These are phyloP conservation scores for Drosophila murphyi DNA, from an alignment of 1,140 invertebrate species.

Conservation along the genomic window DNA sequence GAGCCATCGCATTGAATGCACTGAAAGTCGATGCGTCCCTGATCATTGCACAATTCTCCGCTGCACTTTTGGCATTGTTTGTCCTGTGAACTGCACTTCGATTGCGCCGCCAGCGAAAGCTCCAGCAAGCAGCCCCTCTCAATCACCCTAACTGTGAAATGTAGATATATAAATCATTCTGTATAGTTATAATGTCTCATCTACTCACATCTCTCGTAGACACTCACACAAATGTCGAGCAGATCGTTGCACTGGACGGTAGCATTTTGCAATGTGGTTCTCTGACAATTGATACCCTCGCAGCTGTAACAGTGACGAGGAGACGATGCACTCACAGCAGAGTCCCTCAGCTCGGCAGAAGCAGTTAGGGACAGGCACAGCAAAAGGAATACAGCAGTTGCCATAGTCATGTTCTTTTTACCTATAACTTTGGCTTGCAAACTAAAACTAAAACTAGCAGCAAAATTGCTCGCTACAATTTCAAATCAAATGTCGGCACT, in stretches of 20 bases:
- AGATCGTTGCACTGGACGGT: slow-evolving; percentile 57
- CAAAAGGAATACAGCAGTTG: slow-evolving; percentile 25
- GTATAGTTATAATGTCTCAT: neutral
- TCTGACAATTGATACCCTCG: slow-evolving; percentile 71
- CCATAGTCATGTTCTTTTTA: slow-evolving; percentile 9
- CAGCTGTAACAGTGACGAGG: slow-evolving; percentile 67
- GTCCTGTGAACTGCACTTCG: slow-evolving; percentile 45
- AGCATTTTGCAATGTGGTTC: slow-evolving; percentile 50
- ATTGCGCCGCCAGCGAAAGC: slow-evolving; percentile 44
- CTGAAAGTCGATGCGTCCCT: slow-evolving; percentile 64
- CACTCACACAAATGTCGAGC: slow-evolving; percentile 74
- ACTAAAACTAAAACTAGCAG: slow-evolving; percentile 22
- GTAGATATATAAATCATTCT: neutral
- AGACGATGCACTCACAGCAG: slow-evolving; percentile 18
- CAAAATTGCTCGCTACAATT: neutral
- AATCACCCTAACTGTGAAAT: slow-evolving; percentile 59
- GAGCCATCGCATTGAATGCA: slow-evolving; percentile 71
- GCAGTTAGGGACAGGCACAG: slow-evolving; percentile 13
- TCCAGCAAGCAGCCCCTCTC: slow-evolving; percentile 65
- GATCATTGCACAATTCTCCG: slow-evolving; percentile 69
- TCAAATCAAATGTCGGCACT: slow-evolving; percentile 17
- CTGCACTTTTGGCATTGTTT: slow-evolving; percentile 66
- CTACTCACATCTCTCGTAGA: slow-evolving; percentile 72
- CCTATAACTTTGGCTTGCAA: slow-evolving; percentile 14
- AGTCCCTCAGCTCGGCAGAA: slow-evolving; percentile 5